Conservation (phyloP, 2,113 vertebrate species). For the Actenoides hombroni region DNA sequence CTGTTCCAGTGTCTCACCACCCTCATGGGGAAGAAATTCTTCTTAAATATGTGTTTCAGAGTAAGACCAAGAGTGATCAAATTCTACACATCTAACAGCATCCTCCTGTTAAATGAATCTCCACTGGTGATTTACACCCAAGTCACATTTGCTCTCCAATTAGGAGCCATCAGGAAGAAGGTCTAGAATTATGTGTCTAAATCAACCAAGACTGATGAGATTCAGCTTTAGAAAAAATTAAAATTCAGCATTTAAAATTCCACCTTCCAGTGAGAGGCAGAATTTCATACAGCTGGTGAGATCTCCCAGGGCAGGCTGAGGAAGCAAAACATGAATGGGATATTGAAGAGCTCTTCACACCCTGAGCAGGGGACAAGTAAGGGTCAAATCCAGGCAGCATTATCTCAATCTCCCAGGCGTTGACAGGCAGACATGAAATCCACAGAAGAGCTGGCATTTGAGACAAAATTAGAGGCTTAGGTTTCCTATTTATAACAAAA, state of each 20-base stretch:
- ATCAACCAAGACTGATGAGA: background rate
- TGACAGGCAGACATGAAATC: background rate
- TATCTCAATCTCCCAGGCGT: background rate
- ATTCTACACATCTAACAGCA: accelerated
- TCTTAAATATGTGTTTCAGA: background rate
- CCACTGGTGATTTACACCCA: background rate
- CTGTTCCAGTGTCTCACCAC: too few species aligned
- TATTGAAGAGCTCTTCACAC: background rate
- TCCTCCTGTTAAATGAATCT: background rate
- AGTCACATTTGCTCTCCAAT: background rate
- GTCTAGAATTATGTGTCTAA: background rate
- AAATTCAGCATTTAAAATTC: background rate
- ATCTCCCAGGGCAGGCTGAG: background rate
- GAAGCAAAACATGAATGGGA: background rate
- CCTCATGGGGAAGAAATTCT: too few species aligned
- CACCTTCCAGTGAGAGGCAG: background rate
- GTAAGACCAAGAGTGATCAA: accelerated
- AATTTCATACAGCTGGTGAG: background rate
- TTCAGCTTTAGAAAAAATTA: background rate
- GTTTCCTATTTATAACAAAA: background rate
- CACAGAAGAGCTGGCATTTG: background rate
- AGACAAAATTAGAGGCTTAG: background rate
- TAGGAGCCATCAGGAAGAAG: background rate
- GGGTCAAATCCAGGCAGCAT: background rate
- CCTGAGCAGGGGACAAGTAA: background rate